phyloP scores from a whole-genome alignment of 37 sponge, comb jelly and placozoan species.

The Lycopodina hypogea region DNA sequence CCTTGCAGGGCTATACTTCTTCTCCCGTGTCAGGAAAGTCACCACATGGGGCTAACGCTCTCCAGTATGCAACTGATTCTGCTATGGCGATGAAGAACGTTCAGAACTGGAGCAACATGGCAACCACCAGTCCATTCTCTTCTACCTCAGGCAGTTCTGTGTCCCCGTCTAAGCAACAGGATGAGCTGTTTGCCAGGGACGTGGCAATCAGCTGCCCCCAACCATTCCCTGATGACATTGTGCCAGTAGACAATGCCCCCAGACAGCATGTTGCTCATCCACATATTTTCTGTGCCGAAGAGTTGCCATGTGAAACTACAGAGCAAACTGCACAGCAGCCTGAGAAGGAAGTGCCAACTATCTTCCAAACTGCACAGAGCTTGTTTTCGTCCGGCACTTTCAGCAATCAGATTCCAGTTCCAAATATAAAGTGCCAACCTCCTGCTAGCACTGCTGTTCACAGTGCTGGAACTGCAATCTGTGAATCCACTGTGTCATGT shows the following conservation, averaged over 20 bases:
- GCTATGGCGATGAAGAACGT: constrained; percentile 19
- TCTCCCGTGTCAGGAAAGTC: too few relatives aligned
- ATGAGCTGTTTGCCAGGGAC: neutral
- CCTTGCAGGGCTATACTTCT: too few relatives aligned
- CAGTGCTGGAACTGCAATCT: neutral
- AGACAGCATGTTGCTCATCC: neutral
- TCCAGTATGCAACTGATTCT: constrained; percentile 21
- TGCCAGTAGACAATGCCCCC: constrained; percentile 6
- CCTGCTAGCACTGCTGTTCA: neutral
- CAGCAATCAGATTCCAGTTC: constrained; percentile 7
- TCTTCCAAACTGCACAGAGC: constrained; percentile 32
- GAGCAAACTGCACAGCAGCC: neutral
- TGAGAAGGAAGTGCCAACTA: too few relatives aligned
- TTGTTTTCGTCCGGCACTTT: constrained; percentile 40
- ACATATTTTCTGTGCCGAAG: neutral
- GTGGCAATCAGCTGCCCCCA: neutral
- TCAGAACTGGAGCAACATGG: constrained; percentile 3
- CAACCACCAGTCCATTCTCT: neutral
- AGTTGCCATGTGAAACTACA: neutral
- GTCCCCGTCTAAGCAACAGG: neutral
- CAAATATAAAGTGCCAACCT: neutral
- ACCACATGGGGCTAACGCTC: too few relatives aligned
- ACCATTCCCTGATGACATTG: constrained; percentile 10
- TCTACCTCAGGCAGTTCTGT: neutral
- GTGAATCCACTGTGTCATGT: neutral